Evolutionary conservation across 2,888 invertebrate species (phyloP).

Genomic region (Nipponacmea schrenckii): DNA sequence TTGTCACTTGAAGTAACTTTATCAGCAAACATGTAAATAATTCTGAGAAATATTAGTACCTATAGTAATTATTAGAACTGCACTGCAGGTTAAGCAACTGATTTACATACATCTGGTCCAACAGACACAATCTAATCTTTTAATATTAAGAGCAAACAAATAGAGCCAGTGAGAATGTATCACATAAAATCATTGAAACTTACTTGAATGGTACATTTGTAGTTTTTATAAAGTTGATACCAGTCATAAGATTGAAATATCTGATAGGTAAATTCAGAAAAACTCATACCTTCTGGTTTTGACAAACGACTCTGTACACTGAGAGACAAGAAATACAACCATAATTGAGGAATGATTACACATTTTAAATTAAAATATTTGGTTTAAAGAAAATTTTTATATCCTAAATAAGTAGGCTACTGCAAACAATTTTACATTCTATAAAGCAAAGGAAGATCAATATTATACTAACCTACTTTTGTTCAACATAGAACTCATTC

Average conservation of each 20-base stretch:
- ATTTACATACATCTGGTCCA: too few relatives aligned
- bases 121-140: not conserved
- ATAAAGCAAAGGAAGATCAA: too few relatives aligned
- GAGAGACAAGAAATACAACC: slow-evolving; percentile 30
- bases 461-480: slow-evolving; percentile 58
- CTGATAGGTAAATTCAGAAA: slow-evolving; percentile 96
- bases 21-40: too few relatives aligned
- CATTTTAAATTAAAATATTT: too few relatives aligned
- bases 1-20: too few relatives aligned
- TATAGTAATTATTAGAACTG: too few relatives aligned
- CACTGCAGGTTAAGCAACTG: too few relatives aligned
- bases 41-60: too few relatives aligned
- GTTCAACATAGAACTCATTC: slow-evolving; percentile 89
- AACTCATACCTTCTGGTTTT: slow-evolving; percentile 81
- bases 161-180: not conserved
- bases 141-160: not conserved
- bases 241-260: slow-evolving; percentile 97
- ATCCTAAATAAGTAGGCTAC: too few relatives aligned
- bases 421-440: too few relatives aligned
- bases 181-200: slow-evolving; percentile 23
- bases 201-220: slow-evolving; percentile 87
- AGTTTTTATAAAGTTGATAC: slow-evolving; percentile 81
- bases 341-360: slow-evolving; percentile 15
- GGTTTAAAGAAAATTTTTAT: too few relatives aligned
- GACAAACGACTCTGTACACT: slow-evolving; percentile 58